Evolutionary conservation across 2,888 invertebrate species (phyloP).

Genomic region (Acrobasis repandana): DNA sequence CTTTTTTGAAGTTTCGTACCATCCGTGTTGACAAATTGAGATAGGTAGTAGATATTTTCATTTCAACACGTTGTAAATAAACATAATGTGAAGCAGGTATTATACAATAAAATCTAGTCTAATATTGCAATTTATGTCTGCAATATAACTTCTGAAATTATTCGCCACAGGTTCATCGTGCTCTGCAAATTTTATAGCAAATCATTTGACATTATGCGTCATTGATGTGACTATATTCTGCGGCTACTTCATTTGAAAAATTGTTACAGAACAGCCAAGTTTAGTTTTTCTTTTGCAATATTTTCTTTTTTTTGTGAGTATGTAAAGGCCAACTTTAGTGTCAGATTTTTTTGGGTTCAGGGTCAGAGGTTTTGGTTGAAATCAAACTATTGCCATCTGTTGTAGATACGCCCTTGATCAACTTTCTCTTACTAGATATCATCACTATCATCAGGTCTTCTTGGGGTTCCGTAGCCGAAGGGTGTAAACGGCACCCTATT

Average conservation of each 20-base stretch:
- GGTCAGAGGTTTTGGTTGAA: no score
- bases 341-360: no score
- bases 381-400: no score
- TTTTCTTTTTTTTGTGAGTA: no score
- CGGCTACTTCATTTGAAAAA: not conserved
- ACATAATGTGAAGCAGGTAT: not conserved
- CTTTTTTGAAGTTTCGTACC: no score
- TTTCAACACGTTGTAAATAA: not conserved
- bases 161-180: conserved; percentile 26
- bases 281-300: not conserved
- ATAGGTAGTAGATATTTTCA: not conserved
- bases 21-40: not conserved
- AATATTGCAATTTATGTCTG: not conserved
- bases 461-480: no score
- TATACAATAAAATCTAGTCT: not conserved
- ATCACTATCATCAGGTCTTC: no score
- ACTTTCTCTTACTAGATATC: no score
- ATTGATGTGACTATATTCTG: conserved; percentile 37
- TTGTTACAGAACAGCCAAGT: not conserved
- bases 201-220: conserved; percentile 44
- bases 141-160: not conserved
- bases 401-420: no score
- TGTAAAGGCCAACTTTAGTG: no score
- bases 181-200: conserved; percentile 30
- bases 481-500: no score